A percentile compares a stretch with the other conserved stretches of the same genome.
These are phyloP conservation scores for Acrobasis consociella DNA, from an alignment of 2,888 invertebrate species.

Conservation along the genomic window DNA sequence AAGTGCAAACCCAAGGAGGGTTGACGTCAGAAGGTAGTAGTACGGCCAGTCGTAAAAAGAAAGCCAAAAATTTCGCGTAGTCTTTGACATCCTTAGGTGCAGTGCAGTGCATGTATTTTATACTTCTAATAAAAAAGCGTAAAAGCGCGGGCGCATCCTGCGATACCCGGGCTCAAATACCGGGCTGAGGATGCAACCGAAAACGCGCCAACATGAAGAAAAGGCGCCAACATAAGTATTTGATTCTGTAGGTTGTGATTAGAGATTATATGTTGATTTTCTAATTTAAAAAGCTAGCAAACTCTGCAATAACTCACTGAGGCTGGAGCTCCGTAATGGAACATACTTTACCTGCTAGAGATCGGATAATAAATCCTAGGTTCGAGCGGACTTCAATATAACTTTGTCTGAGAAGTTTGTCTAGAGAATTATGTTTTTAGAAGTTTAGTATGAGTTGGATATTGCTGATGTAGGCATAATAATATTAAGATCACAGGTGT, in stretches of 20 bases:
- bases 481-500: neutral
- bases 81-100: too few relatives aligned
- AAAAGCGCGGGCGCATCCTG: too few relatives aligned
- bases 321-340: conserved; percentile 3
- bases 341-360: conserved; percentile 7
- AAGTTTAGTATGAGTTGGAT: neutral
- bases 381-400: conserved; percentile 12
- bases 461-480: neutral
- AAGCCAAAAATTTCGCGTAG: too few relatives aligned
- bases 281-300: neutral
- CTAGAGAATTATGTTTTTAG: conserved; percentile 20
- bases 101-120: too few relatives aligned
- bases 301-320: neutral
- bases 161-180: too few relatives aligned
- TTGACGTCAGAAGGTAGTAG: too few relatives aligned
- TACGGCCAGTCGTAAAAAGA: too few relatives aligned
- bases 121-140: too few relatives aligned
- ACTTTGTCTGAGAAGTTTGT: conserved; percentile 8
- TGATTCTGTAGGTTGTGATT: neutral
- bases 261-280: neutral
- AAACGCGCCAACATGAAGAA: too few relatives aligned
- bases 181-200: too few relatives aligned
- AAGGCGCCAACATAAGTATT: too few relatives aligned
- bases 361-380: conserved; percentile 16
- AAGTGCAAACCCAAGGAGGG: too few relatives aligned